Evolutionary conservation across 2,797 vertebrate species (phyloP).

Genomic region (Xiphophorus birchmanni): DNA sequence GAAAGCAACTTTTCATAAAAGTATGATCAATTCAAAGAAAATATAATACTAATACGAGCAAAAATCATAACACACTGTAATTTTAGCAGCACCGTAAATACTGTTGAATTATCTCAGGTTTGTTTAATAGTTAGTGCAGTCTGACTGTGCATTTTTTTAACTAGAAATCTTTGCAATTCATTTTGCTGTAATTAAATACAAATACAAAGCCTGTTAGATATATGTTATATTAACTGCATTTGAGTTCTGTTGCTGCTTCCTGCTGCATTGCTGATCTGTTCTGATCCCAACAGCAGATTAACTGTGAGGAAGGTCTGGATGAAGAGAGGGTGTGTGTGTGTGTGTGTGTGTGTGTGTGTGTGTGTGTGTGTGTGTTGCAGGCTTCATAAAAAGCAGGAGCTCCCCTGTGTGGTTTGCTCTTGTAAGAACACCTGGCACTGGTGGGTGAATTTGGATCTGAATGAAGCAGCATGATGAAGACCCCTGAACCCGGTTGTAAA

Average conservation of each 20-base stretch:
- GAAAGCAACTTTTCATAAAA: not conserved
- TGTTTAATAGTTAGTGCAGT: not conserved
- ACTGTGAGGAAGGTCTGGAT: conserved; percentile 41
- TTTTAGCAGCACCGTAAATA: not conserved
- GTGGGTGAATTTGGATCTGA: conserved; percentile 38
- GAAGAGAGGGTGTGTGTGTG: conserved; percentile 8
- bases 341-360: not conserved
- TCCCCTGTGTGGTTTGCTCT: conserved; percentile 87
- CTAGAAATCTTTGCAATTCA: too few species aligned
- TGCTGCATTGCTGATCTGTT: conserved; percentile 19
- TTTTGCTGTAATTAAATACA: not conserved
- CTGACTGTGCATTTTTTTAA: not conserved
- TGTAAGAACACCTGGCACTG: conserved; percentile 74
- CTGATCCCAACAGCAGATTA: conserved; percentile 42
- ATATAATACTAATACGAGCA: not conserved
- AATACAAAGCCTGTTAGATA: not conserved
- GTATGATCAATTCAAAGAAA: not conserved
- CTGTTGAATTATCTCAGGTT: not conserved
- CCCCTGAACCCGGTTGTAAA: not conserved
- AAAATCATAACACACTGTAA: not conserved
- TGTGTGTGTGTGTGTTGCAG: conserved; percentile 29
- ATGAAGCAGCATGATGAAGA: conserved; percentile 1
- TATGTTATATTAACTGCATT: not conserved
- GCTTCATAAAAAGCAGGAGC: conserved; percentile 86
- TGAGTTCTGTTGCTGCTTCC: conserved; percentile 12